Evolutionary conservation across 2,797 vertebrate species (phyloP).

Genomic region (Fistularia commersonii): DNA sequence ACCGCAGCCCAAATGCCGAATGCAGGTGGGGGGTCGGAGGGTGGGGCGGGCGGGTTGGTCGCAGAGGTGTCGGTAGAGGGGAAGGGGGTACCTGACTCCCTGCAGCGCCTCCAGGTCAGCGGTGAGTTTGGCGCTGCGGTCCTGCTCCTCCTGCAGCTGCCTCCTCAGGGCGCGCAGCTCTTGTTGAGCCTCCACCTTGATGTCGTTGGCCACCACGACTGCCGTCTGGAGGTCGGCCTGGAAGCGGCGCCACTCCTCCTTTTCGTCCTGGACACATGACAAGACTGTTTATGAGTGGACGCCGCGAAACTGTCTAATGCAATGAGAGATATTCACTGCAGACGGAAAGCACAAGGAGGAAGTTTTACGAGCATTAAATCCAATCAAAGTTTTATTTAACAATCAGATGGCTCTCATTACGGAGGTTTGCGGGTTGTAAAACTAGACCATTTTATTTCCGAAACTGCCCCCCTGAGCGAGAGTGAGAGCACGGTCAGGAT

Average conservation of each 20-base stretch:
- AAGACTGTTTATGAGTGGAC: constrained; percentile 1
- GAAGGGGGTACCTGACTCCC: constrained; percentile 74
- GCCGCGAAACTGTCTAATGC: background rate
- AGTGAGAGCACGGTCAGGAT: no score
- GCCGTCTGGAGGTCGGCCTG: constrained; percentile 97
- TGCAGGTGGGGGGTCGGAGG: constrained; percentile 25
- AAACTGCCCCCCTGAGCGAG: no score
- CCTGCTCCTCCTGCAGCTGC: constrained; percentile 91
- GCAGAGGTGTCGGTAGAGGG: constrained; percentile 11
- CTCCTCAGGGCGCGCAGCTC: constrained; percentile 86
- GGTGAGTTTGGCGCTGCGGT: constrained; percentile 82
- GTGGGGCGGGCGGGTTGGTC: background rate
- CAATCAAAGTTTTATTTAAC: no score
- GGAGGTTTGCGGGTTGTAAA: no score
- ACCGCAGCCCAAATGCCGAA: constrained; percentile 33
- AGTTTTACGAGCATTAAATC: no score
- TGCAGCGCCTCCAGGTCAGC: constrained; percentile 86
- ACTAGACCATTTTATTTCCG: no score
- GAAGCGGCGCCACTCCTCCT: constrained; percentile 94
- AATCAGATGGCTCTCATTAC: no score
- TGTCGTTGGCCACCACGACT: constrained; percentile 96
- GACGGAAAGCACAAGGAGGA: no score
- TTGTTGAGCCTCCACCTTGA: constrained; percentile 97
- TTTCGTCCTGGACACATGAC: constrained; percentile 81
- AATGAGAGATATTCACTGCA: no score